phyloP scores from a whole-genome alignment of 2,113 vertebrate species.

The Elephantulus edwardii region DNA sequence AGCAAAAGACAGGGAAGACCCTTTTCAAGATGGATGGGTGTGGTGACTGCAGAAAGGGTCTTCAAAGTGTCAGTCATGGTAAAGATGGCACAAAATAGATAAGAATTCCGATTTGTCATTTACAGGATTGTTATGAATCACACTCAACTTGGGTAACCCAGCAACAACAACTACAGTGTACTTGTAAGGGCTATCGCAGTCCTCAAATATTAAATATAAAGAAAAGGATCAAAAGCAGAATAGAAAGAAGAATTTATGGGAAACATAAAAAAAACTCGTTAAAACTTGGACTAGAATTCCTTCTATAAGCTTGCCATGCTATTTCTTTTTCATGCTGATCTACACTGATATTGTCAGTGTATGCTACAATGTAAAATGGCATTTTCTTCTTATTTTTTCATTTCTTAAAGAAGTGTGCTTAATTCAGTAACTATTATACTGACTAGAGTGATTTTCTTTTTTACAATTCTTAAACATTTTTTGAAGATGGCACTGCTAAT shows the following conservation, averaged over 20 bases:
- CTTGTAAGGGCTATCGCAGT: constrained; percentile 53
- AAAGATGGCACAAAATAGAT: too few relatives aligned
- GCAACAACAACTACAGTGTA: too few relatives aligned
- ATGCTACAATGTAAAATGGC: constrained; percentile 16
- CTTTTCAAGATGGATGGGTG: too few relatives aligned
- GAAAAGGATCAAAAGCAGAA: neutral
- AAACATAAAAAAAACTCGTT: neutral
- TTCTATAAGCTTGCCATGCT: constrained; percentile 32
- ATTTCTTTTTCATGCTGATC: constrained; percentile 50
- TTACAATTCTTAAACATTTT: constrained; percentile 46
- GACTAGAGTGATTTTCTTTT: constrained; percentile 74
- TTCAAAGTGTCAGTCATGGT: too few relatives aligned
- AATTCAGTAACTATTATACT: constrained; percentile 44
- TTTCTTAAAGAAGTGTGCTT: constrained; percentile 53
- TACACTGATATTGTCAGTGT: neutral
- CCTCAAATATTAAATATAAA: neutral
- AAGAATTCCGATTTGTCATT: too few relatives aligned
- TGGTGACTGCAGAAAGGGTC: too few relatives aligned
- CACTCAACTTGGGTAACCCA: too few relatives aligned
- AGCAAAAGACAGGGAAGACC: too few relatives aligned
- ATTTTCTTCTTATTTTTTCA: constrained; percentile 48
- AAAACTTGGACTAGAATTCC: neutral
- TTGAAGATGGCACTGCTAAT: constrained; percentile 45
- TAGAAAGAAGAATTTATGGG: constrained; percentile 18
- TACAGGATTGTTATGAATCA: too few relatives aligned